These are phyloP conservation scores for Glossosoma conforme DNA, from an alignment of 1,140 invertebrate species.

Conservation along the genomic window DNA sequence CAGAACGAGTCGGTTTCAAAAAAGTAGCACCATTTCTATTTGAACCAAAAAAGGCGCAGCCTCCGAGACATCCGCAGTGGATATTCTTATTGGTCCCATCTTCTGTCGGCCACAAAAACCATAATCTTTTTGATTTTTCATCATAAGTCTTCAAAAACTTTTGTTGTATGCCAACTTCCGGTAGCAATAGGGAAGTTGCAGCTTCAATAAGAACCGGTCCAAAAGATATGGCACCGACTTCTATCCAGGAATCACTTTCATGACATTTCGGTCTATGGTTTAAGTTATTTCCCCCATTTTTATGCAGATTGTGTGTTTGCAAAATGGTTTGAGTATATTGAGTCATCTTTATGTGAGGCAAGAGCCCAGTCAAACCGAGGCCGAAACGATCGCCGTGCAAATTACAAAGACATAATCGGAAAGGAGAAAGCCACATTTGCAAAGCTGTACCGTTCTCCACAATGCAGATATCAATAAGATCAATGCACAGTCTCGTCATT, in stretches of 20 bases:
- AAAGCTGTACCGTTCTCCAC: slow-evolving; percentile 84
- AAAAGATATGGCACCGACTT: slow-evolving; percentile 84
- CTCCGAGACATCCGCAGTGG: slow-evolving; percentile 92
- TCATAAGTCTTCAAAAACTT: slow-evolving; percentile 89
- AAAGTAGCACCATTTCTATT: slow-evolving; percentile 83
- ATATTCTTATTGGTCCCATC: slow-evolving; percentile 48
- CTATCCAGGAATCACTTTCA: slow-evolving; percentile 78
- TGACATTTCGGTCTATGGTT: slow-evolving; percentile 37
- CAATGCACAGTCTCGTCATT: slow-evolving; percentile 86
- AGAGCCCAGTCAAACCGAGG: slow-evolving; percentile 80
- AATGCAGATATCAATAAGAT: slow-evolving; percentile 86
- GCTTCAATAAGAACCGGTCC: slow-evolving; percentile 91
- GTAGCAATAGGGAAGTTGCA: slow-evolving; percentile 71
- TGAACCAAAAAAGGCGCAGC: slow-evolving; percentile 89
- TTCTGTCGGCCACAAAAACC: slow-evolving; percentile 88
- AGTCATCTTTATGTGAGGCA: slow-evolving; percentile 62
- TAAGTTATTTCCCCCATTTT: slow-evolving; percentile 39
- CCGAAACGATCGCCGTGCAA: slow-evolving; percentile 87
- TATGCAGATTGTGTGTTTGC: slow-evolving; percentile 41
- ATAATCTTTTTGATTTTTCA: slow-evolving; percentile 78
- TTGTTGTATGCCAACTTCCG: slow-evolving; percentile 74
- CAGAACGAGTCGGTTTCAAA: slow-evolving; percentile 76
- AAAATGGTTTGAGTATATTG: slow-evolving; percentile 46
- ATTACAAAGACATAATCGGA: slow-evolving; percentile 88
- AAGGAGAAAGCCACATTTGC: slow-evolving; percentile 83